phyloP scores from a whole-genome alignment of 1,140 invertebrate species.

The Trichomalopsis sarcophagae region DNA sequence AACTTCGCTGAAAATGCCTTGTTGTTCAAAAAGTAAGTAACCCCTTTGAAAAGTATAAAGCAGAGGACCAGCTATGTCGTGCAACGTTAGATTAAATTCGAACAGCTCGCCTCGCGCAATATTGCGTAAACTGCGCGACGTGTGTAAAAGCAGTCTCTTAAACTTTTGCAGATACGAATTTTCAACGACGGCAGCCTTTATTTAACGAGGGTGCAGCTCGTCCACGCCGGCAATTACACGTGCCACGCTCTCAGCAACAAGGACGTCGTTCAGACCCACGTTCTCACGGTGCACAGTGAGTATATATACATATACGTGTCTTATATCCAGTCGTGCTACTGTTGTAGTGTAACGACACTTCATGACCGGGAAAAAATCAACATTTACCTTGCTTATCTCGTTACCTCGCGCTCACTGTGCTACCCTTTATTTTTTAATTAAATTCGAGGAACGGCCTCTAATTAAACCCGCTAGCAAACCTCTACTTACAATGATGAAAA shows the following conservation, averaged over 20 bases:
- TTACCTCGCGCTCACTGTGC: neutral
- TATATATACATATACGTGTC: slow-evolving; percentile 60
- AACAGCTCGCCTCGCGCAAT: neutral
- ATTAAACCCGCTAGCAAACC: neutral
- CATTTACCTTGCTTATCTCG: slow-evolving; percentile 34
- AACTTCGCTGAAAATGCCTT: too few relatives aligned
- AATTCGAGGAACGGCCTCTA: neutral
- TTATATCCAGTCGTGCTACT: slow-evolving; percentile 7
- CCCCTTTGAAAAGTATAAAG: neutral
- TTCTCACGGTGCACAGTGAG: slow-evolving; percentile 86
- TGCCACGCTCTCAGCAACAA: slow-evolving; percentile 86
- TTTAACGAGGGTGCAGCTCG: slow-evolving; percentile 83
- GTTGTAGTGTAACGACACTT: neutral
- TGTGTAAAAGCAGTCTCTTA: neutral
- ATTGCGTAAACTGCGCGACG: neutral
- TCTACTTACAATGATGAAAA: neutral
- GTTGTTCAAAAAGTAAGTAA: too few relatives aligned
- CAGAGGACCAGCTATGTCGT: neutral
- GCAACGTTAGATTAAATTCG: neutral
- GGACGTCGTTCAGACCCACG: slow-evolving; percentile 85
- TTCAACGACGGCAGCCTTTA: slow-evolving; percentile 86
- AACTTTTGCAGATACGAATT: slow-evolving; percentile 75
- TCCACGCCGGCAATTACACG: slow-evolving; percentile 88
- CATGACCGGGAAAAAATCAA: slow-evolving; percentile 6
- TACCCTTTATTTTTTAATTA: slow-evolving; percentile 2